Conservation (phyloP, 2,888 invertebrate genomes). For the Cerastis rubricosa region DNA sequence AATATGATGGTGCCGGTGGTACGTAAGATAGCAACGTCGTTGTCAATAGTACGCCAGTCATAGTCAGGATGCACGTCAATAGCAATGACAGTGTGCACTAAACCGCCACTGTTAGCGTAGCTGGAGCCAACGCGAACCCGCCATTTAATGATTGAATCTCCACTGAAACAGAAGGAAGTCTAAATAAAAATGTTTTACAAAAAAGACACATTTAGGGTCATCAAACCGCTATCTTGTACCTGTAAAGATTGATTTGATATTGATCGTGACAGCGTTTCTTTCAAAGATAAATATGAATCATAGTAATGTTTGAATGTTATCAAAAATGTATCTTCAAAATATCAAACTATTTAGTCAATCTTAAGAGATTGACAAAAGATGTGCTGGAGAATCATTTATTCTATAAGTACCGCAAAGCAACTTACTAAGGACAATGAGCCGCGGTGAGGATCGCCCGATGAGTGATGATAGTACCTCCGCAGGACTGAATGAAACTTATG, state of each 20-base stretch:
- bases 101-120: constrained; percentile 68
- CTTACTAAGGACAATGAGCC: constrained; percentile 76
- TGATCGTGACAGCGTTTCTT: neutral
- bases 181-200: neutral
- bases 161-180: constrained; percentile 51
- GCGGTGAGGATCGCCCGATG: constrained; percentile 72
- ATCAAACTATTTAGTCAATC: neutral
- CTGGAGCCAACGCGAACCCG: constrained; percentile 70
- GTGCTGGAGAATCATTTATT: neutral
- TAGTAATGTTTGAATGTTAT: neutral
- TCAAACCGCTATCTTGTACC: neutral
- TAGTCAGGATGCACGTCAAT: constrained; percentile 63
- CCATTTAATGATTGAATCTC: constrained; percentile 57
- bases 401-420: constrained; percentile 25
- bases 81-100: constrained; percentile 49
- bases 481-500: constrained; percentile 60
- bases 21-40: constrained; percentile 69
- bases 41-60: constrained; percentile 54
- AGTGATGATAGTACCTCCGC: constrained; percentile 77
- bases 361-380: neutral
- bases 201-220: neutral
- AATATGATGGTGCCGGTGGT: constrained; percentile 34
- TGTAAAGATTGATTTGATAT: neutral
- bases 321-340: neutral
- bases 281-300: neutral